These are phyloP conservation scores for Cassiopea andromeda DNA, from an alignment of 30 jellyfish, hydroid and myxozoan genomes.

Conservation along the genomic window DNA sequence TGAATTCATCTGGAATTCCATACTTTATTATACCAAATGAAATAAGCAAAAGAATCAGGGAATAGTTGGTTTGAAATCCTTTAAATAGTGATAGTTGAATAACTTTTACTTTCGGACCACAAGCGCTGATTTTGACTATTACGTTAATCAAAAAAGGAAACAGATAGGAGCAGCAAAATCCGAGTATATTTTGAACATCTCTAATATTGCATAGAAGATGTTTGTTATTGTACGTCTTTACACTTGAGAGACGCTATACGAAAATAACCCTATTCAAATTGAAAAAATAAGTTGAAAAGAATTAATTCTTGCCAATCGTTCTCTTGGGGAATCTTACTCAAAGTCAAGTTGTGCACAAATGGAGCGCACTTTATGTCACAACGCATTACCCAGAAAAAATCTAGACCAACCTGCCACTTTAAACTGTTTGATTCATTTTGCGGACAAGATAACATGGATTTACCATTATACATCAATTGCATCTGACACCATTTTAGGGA, in stretches of 20 bases:
- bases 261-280: background rate
- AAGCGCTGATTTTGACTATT: background rate
- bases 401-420: too few species aligned
- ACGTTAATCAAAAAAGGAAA: background rate
- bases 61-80: background rate
- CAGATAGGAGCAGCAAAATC: background rate
- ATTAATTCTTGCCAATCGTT: background rate
- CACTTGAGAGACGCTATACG: background rate
- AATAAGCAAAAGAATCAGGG: background rate
- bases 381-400: too few species aligned
- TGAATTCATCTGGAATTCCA: slow-evolving; percentile 5
- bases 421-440: too few species aligned
- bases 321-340: background rate
- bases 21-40: background rate
- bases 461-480: too few species aligned
- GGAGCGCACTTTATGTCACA: too few species aligned
- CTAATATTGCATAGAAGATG: background rate
- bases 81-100: too few species aligned
- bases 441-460: too few species aligned
- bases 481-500: too few species aligned
- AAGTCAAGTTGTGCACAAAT: background rate
- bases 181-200: background rate
- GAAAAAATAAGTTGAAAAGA: background rate
- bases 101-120: slow-evolving; percentile 16
- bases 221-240: background rate